A percentile compares a stretch with the other conserved stretches of the same genome.
Conservation (phyloP, 2,797 vertebrate species). For the Bradypus variegatus region DNA sequence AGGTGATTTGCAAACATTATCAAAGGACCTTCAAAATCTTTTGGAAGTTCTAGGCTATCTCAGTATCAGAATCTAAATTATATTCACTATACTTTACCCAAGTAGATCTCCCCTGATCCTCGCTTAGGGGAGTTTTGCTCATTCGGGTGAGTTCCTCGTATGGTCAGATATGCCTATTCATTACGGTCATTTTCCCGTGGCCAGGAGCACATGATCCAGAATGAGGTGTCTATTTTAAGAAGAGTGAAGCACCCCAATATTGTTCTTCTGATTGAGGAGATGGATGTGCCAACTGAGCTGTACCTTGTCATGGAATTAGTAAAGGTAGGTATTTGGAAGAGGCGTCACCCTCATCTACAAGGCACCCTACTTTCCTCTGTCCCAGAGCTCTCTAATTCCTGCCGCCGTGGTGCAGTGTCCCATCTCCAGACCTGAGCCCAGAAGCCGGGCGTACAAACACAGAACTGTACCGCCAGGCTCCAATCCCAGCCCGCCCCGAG, state of each 20-base stretch:
- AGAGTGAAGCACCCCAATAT: slow-evolving; percentile 98
- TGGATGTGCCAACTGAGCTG: slow-evolving; percentile 90
- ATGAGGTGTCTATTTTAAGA: slow-evolving; percentile 94
- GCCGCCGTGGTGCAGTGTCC: neutral
- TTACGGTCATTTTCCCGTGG: slow-evolving; percentile 24
- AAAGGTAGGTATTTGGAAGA: slow-evolving; percentile 78
- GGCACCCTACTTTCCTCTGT: neutral
- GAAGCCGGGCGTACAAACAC: neutral
- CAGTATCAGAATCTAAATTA: neutral
- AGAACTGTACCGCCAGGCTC: neutral
- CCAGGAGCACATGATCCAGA: slow-evolving; percentile 99
- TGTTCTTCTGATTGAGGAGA: slow-evolving; percentile 95
- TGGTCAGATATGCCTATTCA: neutral
- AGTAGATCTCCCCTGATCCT: neutral
- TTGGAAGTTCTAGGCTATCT: neutral
- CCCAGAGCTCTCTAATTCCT: neutral
- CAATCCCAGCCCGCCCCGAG: neutral
- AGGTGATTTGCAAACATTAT: neutral
- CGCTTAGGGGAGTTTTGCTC: neutral
- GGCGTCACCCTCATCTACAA: neutral
- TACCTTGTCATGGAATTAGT: slow-evolving; percentile 98
- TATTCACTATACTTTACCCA: neutral
- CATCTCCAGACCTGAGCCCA: neutral
- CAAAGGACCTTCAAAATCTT: neutral
- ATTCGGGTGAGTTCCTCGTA: neutral